Percentiles rank a stretch among this genome's conserved stretches.
Conservation (phyloP, 2,797 vertebrate genomes). For the Anabacerthia variegaticeps region DNA sequence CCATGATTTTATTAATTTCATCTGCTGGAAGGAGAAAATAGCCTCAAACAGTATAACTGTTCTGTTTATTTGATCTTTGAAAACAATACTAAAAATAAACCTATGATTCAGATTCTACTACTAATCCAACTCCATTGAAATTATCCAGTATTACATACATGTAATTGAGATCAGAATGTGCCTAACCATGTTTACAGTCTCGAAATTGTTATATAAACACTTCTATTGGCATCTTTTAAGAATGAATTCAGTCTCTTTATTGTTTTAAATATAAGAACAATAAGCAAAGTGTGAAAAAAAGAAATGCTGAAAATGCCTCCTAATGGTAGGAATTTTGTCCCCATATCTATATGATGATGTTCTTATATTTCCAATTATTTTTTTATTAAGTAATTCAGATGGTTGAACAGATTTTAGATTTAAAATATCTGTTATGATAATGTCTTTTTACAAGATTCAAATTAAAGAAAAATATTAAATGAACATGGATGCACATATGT, state of each 20-base stretch:
- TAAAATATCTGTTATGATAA: neutral
- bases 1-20: neutral
- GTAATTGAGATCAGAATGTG: neutral
- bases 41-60: neutral
- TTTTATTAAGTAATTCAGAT: neutral
- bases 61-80: neutral
- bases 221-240: neutral
- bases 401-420: neutral
- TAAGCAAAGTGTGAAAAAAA: neutral
- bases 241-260: neutral
- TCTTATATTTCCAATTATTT: neutral
- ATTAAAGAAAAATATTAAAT: neutral
- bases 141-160: neutral
- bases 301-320: neutral
- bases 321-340: neutral
- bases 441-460: neutral
- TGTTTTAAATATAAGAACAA: neutral
- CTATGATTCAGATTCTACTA: neutral
- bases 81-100: neutral
- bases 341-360: neutral
- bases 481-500: neutral
- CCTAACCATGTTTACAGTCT: neutral
- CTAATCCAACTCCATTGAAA: neutral
- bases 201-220: neutral
- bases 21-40: neutral